These are phyloP conservation scores for Caenorhabditis imperialis DNA, from an alignment of 2,888 invertebrate species.

Conservation along the genomic window DNA sequence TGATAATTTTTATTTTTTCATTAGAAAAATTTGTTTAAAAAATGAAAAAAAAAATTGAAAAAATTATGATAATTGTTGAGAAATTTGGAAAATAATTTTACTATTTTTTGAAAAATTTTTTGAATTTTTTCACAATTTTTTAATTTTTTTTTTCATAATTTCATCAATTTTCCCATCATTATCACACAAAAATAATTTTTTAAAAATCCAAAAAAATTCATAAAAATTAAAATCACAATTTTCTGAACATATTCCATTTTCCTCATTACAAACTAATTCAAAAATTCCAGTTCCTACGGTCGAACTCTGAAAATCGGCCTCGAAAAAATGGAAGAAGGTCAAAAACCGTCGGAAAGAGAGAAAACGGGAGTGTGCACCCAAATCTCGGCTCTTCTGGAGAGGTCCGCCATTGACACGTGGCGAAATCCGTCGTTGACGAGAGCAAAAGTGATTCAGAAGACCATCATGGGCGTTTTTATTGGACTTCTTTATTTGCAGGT, in stretches of 20 bases:
- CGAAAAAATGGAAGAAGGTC: slow-evolving; percentile 41
- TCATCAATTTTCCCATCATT: neutral
- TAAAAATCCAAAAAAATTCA: no score
- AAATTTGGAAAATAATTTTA: no score
- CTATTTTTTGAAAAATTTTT: no score
- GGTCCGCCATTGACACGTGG: slow-evolving; percentile 73
- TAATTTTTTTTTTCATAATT: no score
- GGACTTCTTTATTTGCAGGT: slow-evolving; percentile 85
- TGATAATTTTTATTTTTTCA: no score
- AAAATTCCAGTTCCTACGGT: slow-evolving; percentile 52
- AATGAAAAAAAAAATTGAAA: no score
- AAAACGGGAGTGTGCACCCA: slow-evolving; percentile 53
- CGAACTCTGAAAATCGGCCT: slow-evolving; percentile 44
- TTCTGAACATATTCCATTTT: no score
- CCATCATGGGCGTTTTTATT: slow-evolving; percentile 82
- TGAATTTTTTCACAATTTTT: no score
- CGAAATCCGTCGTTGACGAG: slow-evolving; percentile 73
- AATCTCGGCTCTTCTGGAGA: slow-evolving; percentile 56
- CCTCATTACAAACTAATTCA: slow-evolving; percentile 1
- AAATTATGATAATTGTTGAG: no score
- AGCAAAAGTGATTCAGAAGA: slow-evolving; percentile 76
- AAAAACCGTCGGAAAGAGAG: slow-evolving; percentile 54
- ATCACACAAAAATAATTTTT: neutral
- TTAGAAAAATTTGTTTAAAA: no score
- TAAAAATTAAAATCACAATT: no score